Evolutionary conservation across 2,888 invertebrate species (phyloP), one percentile per base, ranked within the genome.

Genomic region (Parasteatoda lunata): DNA sequence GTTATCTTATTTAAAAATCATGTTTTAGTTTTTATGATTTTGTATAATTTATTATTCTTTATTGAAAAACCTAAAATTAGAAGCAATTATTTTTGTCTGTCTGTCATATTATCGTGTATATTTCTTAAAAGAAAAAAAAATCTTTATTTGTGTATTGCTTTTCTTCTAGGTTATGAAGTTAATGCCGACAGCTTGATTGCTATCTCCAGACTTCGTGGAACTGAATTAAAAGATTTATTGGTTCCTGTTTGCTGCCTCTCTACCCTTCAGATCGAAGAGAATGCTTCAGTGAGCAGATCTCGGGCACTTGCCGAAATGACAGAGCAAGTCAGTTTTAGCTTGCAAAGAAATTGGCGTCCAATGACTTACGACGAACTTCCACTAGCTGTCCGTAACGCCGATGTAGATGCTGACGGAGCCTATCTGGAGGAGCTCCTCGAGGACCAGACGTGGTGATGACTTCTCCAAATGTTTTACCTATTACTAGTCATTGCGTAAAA

Each of bases 141-240:
- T 30, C 30, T 30, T 30, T 30, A 30, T 30, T 30, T 2, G 2
- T 30, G 30, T 2, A 30, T 30, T 30, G 45, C 11, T 1, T 78
- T 52, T 71, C 86, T 90, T 90, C 5, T 88, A 92, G 94, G 95
- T 64, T 94, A 94, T 91, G 93, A 94, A 89, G 94, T 95, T 91
- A 93, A 92, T 89, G 94, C 93, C 85, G 93, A 94, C 89, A 94
- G 95, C 92, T 91, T 95, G 78, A 92, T 95, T 52, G 95, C 94
- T 47, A 94, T 95, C 77, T 94, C 94, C 65, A 93, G 95, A 89
- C 92, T 95, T 59, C 92, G 94, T 80, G 94, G 94, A 71, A 91
- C 93, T 47, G 92, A 92, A 52, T 92, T 95, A 89, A 93, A 93
- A 89, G 92, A 92, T 70, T 92, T 95, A 65, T 93, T 93, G 90